phyloP scores from a whole-genome alignment of 2,888 invertebrate species.

The Patella pellucida region DNA sequence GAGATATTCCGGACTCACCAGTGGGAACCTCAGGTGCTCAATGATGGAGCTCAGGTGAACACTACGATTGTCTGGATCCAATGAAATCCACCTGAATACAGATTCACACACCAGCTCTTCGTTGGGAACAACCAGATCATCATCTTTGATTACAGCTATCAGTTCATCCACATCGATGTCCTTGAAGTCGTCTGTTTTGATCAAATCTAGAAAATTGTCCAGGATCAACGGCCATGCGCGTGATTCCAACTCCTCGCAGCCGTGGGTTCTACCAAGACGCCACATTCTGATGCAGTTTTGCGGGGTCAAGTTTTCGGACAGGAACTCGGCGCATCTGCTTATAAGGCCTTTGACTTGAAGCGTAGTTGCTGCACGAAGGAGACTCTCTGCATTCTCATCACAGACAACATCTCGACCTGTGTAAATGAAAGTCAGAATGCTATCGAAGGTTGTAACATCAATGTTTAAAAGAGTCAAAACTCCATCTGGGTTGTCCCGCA shows the following conservation, averaged over 20 bases:
- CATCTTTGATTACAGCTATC: constrained; percentile 81
- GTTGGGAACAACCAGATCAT: constrained; percentile 87
- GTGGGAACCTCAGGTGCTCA: constrained; percentile 52
- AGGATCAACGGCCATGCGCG: constrained; percentile 81
- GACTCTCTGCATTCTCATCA: constrained; percentile 81
- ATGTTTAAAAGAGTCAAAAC: constrained; percentile 70
- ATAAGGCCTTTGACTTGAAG: constrained; percentile 85
- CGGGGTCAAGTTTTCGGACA: constrained; percentile 79
- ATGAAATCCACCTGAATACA: constrained; percentile 79
- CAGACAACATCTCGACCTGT: constrained; percentile 83
- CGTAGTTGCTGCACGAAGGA: constrained; percentile 86
- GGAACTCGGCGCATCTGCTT: constrained; percentile 83
- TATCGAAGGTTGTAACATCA: constrained; percentile 81
- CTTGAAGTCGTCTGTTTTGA: constrained; percentile 52
- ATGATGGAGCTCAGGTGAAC: constrained; percentile 71
- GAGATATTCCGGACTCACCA: constrained; percentile 55
- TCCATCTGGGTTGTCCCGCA: constrained; percentile 53
- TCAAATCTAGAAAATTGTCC: constrained; percentile 53
- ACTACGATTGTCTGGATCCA: constrained; percentile 75
- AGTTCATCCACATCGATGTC: constrained; percentile 82
- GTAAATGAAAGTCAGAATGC: constrained; percentile 87
- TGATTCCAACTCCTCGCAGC: constrained; percentile 80
- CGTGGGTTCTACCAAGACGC: constrained; percentile 84
- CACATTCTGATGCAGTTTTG: constrained; percentile 87
- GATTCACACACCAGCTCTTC: constrained; percentile 86